Percentiles rank a stretch among this genome's conserved stretches.
Conservation (phyloP, 2,888 invertebrate species). For the Euzophera pinguis region DNA sequence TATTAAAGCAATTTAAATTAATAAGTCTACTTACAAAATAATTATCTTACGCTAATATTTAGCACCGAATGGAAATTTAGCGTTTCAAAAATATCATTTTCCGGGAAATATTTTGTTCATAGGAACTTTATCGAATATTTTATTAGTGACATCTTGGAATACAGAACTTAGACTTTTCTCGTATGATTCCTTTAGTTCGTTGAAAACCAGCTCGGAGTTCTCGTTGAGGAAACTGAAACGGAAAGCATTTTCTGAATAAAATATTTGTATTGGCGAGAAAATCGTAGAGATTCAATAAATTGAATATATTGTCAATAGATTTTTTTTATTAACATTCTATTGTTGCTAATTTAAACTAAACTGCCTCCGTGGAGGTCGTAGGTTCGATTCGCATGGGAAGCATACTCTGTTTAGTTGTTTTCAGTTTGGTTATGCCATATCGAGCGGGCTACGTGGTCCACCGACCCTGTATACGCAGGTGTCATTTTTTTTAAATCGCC, state of each 20-base stretch:
- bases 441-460: too few species aligned
- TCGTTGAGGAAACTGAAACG: constrained; percentile 81
- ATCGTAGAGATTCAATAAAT: too few species aligned
- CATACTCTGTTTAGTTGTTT: too few species aligned
- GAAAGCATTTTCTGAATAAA: background rate
- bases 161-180: constrained; percentile 83
- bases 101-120: constrained; percentile 82
- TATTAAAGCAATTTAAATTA: constrained; percentile 67
- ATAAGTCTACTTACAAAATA: constrained; percentile 37
- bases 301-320: too few species aligned
- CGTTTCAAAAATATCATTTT: constrained; percentile 23
- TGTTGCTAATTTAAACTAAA: too few species aligned
- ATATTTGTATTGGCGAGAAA: too few species aligned
- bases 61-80: background rate
- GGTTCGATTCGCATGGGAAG: too few species aligned
- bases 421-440: too few species aligned
- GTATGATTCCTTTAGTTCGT: constrained; percentile 83
- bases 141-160: constrained; percentile 83
- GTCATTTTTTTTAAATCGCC: too few species aligned
- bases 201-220: constrained; percentile 83
- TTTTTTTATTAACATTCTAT: too few species aligned
- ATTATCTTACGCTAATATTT: constrained; percentile 6
- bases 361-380: too few species aligned
- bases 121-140: constrained; percentile 84
- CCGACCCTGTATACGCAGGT: too few species aligned